Base-by-base conservation (phyloP, 2,888 invertebrate genomes). In the Lathronympha strigana region DNA sequence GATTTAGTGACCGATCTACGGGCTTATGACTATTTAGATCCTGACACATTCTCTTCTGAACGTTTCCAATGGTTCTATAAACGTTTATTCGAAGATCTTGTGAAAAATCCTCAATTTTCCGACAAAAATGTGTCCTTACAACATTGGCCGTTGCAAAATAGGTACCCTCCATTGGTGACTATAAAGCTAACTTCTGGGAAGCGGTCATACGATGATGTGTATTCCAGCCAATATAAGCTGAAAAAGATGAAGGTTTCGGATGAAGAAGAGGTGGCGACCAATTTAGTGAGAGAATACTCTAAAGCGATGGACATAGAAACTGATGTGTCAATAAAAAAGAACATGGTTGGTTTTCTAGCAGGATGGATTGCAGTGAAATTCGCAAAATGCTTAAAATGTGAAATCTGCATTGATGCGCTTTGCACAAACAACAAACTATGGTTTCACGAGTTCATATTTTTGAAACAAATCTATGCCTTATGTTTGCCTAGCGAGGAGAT, bases 401-500 rank as follows among this genome's bases (percentile, higher is more conserved):
- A 67, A 31, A 28, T 19, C 0, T 67, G 67, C 13, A 40, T 63
- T n/a, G 53, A 67, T 9, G 23, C 33, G 5, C 23, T 67, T 13
- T 43, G 43, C 5, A 31, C 51, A 0, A 25, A 63, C 9, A 25
- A 67, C 28, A 40, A 58, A 51, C 13, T 57, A 5, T 63, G 57
- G 63, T 63, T 63, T 36, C 67, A 67, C 53, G 58, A 53, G 50
- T 36, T 19, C 11, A 67, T 67, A 33, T 47, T 57, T 4, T 9
- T 47, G 11, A 31, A 33, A 4, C 43, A 36, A n/a, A 23, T 57
- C 4, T 36, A 57, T 19, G 51, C 57, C 1, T 33, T 67, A 4
- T 67, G 62, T 17, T 53, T 67, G 21, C 58, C 67, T 1, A 61
- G 61, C 9, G 53, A 67, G n/a, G 67, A 67, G 13, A n/a, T 67